Base-by-base conservation (phyloP, 2,888 invertebrate species). In the Cheilosia impressa region DNA sequence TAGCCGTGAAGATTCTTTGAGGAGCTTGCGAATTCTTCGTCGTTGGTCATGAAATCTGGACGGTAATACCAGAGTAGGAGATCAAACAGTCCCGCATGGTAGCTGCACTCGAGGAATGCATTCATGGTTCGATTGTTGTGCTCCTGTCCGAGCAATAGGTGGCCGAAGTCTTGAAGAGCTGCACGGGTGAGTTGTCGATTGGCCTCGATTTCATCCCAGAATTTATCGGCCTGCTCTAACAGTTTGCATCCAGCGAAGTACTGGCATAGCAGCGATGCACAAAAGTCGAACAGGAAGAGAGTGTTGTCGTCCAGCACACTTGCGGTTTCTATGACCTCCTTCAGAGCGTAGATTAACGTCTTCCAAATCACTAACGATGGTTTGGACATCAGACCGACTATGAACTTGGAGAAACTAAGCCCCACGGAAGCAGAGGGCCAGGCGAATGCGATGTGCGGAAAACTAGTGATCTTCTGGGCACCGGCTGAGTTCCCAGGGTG, bases 301-400 rank as follows among this genome's bases (percentile, higher is more conserved):
- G 85, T 68, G 66, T 91, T 92, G 6, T 85, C 89, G 4, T 88
- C 77, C 34, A 76, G 55, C 2, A 88, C 87, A 0, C 87, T 77
- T 4, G 88, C 38, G 0, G 69, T 53, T n/a, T 87, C 75, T 7
- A 91, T 79, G 17, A 90, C 81, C 13, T 90, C 90, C 17, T 87
- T 88, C 2, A 92, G 87, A 2, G 88, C 87, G 78, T 89, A 91
- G 13, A 92, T 80, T 27, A 92, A 78, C 2, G 90, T 89, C 57
- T 91, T 91, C 92, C 92, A 92, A 15, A 92, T 90, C 4, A 90
- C 90, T 43, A 92, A 75, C 1, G 92, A 91, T 2, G 91, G 91
- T 68, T 91, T 92, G 1, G 91, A 90, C 87, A 90, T 90, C 0
- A 92, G 79, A 2, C 89, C 89, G 3, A 90, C 89, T 1, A 92